Evolutionary conservation across 2,797 vertebrate genomes (phyloP), one percentile per base, ranked within the genome.

Genomic region (Bradypodion pumilum): DNA sequence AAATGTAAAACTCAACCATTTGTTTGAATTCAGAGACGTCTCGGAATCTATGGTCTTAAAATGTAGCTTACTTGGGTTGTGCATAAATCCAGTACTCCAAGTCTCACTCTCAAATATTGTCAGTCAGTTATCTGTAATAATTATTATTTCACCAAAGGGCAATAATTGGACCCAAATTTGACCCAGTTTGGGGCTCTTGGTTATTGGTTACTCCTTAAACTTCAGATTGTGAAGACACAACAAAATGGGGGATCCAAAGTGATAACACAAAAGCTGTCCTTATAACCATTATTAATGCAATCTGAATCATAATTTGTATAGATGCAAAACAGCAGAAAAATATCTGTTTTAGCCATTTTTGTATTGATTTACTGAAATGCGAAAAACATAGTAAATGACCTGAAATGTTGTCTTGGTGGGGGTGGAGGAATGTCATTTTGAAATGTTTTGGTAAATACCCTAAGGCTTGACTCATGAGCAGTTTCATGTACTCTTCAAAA

Each of bases 391-490:
- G 0, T 0, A 40, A 68, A 32, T 68, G 21, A n/a, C 40, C 42
- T 74, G 83, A 52, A 10, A 78, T 56, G 52, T 21, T 82, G 78
- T 76, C 2, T 23, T 86, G 7, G 52, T 46, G 59, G 78, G 85
- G 78, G 37, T 84, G 81, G 65, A 13, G 74, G 81, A 85, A 85
- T 79, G 63, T 79, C 76, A 32, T 74, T 15, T 44, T 81, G 52
- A 25, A 19, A 8, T 37, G 12, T 80, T 87, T 73, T 42, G 7
- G 6, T 68, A 2, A 1, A 29, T 40, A 70, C 35, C 84, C 60
- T 88, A 46, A 66, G n/a, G 68, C 21, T 56, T 65, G 56, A 52
- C 44, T 89, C 82, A 62, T 2, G 70, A 85, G 25, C 2, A 75
- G 15, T 32, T 29, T 0, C 85, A 86, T 86, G 76, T 63, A 70